A percentile compares a stretch with the other conserved stretches of the same genome.
phyloP scores from a whole-genome alignment of 2,888 invertebrate genomes.

The Belgica antarctica region DNA sequence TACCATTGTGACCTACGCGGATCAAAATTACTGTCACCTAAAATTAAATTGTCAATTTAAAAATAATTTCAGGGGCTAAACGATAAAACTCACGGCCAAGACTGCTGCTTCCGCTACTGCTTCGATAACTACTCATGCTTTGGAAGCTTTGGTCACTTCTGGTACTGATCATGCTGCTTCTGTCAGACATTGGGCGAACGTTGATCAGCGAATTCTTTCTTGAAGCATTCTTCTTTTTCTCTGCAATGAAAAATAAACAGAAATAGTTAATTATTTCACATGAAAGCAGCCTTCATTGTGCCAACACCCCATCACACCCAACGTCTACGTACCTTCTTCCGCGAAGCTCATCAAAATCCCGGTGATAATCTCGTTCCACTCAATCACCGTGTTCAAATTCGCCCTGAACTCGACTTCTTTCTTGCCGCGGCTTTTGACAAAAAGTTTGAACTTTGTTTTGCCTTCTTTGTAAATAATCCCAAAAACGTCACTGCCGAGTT shows the following conservation, averaged over 20 bases:
- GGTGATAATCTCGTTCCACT: slow-evolving; percentile 30
- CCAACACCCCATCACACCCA: not conserved
- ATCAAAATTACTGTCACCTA: not conserved
- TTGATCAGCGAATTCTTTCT: slow-evolving; percentile 8
- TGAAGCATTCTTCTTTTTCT: slow-evolving; percentile 9
- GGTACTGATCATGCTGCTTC: no score
- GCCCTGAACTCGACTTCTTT: slow-evolving; percentile 53
- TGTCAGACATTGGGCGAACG: not conserved
- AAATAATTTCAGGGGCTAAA: not conserved
- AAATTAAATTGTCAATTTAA: not conserved
- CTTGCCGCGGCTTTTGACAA: slow-evolving; percentile 48
- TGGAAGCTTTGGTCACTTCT: slow-evolving; percentile 15
- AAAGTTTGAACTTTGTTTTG: slow-evolving; percentile 41
- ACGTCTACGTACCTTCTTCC: slow-evolving; percentile 27
- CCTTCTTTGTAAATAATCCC: slow-evolving; percentile 48
- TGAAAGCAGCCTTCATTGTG: not conserved
- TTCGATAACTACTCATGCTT: slow-evolving; percentile 25
- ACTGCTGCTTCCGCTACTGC: slow-evolving; percentile 29
- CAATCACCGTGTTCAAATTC: slow-evolving; percentile 46
- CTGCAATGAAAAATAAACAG: not conserved
- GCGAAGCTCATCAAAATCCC: slow-evolving; percentile 36
- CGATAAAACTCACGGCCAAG: slow-evolving; percentile 1
- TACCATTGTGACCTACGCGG: not conserved
- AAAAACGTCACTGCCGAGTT: slow-evolving; percentile 53
- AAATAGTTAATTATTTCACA: slow-evolving; percentile 5